These are phyloP conservation scores for Drosophila sordidula DNA, from an alignment of 2,888 invertebrate genomes.

Conservation along the genomic window DNA sequence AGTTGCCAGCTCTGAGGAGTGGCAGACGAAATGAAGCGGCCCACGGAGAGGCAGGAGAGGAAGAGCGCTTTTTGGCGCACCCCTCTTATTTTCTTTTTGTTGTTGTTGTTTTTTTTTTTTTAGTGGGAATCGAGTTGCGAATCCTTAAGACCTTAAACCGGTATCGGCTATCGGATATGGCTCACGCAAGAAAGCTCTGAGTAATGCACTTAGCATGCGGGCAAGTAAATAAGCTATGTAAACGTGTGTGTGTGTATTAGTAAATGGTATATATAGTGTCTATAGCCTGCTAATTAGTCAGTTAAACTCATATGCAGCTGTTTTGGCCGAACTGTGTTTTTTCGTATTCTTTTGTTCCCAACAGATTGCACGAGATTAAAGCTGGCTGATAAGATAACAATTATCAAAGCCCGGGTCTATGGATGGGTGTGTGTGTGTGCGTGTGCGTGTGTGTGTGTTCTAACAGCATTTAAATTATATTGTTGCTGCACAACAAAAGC, in stretches of 20 bases:
- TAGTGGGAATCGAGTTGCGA: conserved; percentile 42
- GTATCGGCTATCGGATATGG: conserved; percentile 56
- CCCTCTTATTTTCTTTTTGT: conserved; percentile 19
- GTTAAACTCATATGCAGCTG: conserved; percentile 41
- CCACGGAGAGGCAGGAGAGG: conserved; percentile 2
- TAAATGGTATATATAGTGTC: neutral
- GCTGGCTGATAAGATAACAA: conserved; percentile 63
- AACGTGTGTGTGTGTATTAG: neutral
- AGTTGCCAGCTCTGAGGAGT: conserved; percentile 8
- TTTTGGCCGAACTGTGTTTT: conserved; percentile 13
- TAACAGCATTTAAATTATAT: conserved; percentile 18
- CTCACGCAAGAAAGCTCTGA: conserved; percentile 52
- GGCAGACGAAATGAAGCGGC: neutral
- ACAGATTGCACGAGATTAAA: conserved; percentile 64
- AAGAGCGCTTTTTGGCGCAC: conserved; percentile 41
- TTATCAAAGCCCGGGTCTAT: conserved; percentile 1
- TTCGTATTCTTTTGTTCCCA: conserved; percentile 5
- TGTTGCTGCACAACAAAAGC: conserved; percentile 18
- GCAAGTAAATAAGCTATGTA: conserved; percentile 25
- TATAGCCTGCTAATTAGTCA: conserved; percentile 24
- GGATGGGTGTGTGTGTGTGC: conserved; percentile 5
- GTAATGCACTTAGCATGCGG: conserved; percentile 45
- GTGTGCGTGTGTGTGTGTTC: conserved; percentile 3
- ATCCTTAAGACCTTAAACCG: conserved; percentile 61
- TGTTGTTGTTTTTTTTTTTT: neutral